Base-by-base conservation (phyloP, 1,140 invertebrate genomes). In the Achroia grisella region DNA sequence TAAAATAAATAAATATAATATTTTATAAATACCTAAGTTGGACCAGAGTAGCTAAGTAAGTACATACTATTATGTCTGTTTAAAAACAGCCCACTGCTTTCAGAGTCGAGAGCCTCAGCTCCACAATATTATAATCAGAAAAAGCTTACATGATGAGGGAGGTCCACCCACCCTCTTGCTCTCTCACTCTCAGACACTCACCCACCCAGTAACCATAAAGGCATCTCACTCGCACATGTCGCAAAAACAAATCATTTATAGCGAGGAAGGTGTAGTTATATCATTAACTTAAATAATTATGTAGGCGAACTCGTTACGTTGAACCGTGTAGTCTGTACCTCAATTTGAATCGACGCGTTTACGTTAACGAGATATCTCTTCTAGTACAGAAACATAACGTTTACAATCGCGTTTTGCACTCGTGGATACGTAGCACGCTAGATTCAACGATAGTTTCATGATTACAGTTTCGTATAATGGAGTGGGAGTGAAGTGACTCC, bases 231-330 rank as follows among this genome's bases (percentile, higher is more conserved):
- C 60, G n/a, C 53, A 41, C 59, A 14, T 40, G 39, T 15, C 39
- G 58, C 44, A 58, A 63, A 74, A 73, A 74, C 56, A 71, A 79
- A 71, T 72, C 66, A 76, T 73, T 79, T 72, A 71, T 60, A 52
- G 36, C 56, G 54, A 54, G 62, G 66, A 72, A 78, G 67, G 68
- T 79, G 73, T 82, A 75, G 64, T 71, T n/a, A 72, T 78, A 81
- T 81, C 70, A 82, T 82, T 79, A 79, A 74, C 73, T 82, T 72
- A 74, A 79, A 78, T 78, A 79, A 79, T 82, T 79, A 82, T 68
- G 67, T 72, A 62, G 64, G 55, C 56, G 68, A 59, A 59, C 44
- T 52, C 47, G 58, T 39, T 46, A 35, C 31, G 41, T 23, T 30
- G 13, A 28, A n/a, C 6, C 49, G 41, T 40, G 35, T 17, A 58